Evolutionary conservation across 2,113 vertebrate genomes (phyloP).

Genomic region (Osmerus mordax): DNA sequence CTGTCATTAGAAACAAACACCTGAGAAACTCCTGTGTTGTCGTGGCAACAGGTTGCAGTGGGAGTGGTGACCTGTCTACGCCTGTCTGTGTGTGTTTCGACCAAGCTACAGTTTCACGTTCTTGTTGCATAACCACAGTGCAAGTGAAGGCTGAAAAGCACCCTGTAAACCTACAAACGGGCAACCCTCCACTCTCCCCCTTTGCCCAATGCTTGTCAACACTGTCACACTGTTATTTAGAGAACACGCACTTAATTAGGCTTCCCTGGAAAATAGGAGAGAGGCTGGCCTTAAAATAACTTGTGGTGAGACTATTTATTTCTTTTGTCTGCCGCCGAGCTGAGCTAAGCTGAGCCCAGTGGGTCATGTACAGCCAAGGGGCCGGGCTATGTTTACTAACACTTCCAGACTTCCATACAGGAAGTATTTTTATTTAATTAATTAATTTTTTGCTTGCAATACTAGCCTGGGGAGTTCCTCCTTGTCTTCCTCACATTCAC

Average conservation of each 20-base stretch:
- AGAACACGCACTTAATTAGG: constrained; percentile 12
- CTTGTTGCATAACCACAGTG: too few relatives aligned
- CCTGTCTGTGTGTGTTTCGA: too few relatives aligned
- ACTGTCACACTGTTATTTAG: constrained; percentile 18
- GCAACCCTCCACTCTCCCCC: not conserved
- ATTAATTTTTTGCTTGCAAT: too few relatives aligned
- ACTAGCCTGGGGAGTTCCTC: too few relatives aligned
- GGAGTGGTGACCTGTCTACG: not conserved
- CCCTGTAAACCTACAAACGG: not conserved
- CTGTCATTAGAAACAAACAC: not conserved
- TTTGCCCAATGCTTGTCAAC: not conserved
- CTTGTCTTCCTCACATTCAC: too few relatives aligned
- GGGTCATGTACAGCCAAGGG: not conserved
- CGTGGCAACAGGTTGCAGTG: not conserved
- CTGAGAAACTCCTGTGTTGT: not conserved
- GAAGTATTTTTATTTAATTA: not conserved
- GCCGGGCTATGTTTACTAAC: not conserved
- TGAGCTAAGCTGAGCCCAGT: not conserved
- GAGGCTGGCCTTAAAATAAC: constrained; percentile 11
- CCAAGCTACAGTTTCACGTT: too few relatives aligned
- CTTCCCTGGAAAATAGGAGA: constrained; percentile 6
- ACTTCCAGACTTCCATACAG: constrained; percentile 6
- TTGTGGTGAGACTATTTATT: not conserved
- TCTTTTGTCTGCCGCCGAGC: not conserved
- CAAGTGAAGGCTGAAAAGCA: too few relatives aligned